A percentile compares a stretch with the other conserved stretches of the same genome.
Evolutionary conservation across 1,140 invertebrate species (phyloP).

Genomic region (Choristoneura fumiferana): DNA sequence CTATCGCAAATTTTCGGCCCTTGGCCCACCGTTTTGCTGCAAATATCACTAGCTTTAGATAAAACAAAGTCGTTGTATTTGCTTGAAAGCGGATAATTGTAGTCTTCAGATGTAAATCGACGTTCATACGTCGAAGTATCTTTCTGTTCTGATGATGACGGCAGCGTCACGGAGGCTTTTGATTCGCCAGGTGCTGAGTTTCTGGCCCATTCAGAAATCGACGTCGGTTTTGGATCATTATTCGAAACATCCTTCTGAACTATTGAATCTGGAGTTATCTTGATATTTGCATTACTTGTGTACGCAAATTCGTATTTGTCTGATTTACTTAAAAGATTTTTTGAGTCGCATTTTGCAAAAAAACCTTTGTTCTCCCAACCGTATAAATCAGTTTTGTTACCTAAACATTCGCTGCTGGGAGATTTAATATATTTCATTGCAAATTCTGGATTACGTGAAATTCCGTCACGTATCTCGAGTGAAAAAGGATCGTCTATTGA

Average conservation of each 20-base stretch:
- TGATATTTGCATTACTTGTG: constrained; percentile 27
- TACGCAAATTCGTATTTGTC: constrained; percentile 40
- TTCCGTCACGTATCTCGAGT: constrained; percentile 47
- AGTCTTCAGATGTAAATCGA: constrained; percentile 56
- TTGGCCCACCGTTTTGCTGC: constrained; percentile 55
- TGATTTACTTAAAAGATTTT: constrained; percentile 39
- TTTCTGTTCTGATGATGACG: constrained; percentile 57
- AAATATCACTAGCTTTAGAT: constrained; percentile 61
- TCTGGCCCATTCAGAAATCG: constrained; percentile 43
- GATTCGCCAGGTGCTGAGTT: constrained; percentile 62
- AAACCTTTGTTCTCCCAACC: constrained; percentile 77
- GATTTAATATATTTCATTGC: constrained; percentile 55
- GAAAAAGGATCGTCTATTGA: constrained; percentile 71
- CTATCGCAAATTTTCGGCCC: constrained; percentile 61
- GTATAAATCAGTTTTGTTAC: constrained; percentile 74
- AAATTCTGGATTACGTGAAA: constrained; percentile 42
- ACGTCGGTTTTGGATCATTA: constrained; percentile 37
- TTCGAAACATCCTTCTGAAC: constrained; percentile 29
- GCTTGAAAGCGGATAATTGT: constrained; percentile 57
- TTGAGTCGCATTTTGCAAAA: constrained; percentile 59
- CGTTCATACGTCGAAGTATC: constrained; percentile 56
- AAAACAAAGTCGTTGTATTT: constrained; percentile 66
- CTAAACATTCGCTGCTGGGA: constrained; percentile 63
- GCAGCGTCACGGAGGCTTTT: constrained; percentile 55
- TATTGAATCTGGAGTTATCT: constrained; percentile 34